phyloP scores from a whole-genome alignment of 2,113 vertebrate genomes.

The Saccopteryx leptura region DNA sequence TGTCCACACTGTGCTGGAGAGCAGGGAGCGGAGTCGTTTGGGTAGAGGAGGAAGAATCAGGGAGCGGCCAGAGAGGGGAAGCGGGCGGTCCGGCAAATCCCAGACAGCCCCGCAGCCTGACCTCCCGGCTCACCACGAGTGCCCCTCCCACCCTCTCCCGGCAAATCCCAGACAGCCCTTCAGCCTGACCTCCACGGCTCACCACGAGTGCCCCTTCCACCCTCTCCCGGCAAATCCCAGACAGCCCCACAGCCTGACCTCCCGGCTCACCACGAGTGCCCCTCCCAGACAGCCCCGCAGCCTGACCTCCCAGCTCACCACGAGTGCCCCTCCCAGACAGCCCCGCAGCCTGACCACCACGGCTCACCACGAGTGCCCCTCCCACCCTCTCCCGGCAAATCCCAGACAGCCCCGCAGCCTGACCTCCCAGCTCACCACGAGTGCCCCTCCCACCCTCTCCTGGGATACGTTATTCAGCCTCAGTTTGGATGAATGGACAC shows the following conservation, averaged over 20 bases:
- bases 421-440: too few species aligned
- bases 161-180: too few species aligned
- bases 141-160: too few species aligned
- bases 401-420: too few species aligned
- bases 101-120: neutral
- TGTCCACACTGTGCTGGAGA: neutral
- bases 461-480: neutral
- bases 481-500: neutral
- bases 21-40: too few species aligned
- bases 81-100: too few species aligned
- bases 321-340: fast-evolving
- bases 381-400: too few species aligned
- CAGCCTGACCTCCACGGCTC: too few species aligned
- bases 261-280: too few species aligned
- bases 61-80: neutral
- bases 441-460: neutral
- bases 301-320: fast-evolving
- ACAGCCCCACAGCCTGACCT: too few species aligned
- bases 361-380: fast-evolving
- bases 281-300: neutral
- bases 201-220: too few species aligned
- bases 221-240: too few species aligned
- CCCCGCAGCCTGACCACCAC: fast-evolving
- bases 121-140: fast-evolving
- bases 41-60: neutral